phyloP scores from a whole-genome alignment of 2,113 vertebrate species.

The Python bivittatus region DNA sequence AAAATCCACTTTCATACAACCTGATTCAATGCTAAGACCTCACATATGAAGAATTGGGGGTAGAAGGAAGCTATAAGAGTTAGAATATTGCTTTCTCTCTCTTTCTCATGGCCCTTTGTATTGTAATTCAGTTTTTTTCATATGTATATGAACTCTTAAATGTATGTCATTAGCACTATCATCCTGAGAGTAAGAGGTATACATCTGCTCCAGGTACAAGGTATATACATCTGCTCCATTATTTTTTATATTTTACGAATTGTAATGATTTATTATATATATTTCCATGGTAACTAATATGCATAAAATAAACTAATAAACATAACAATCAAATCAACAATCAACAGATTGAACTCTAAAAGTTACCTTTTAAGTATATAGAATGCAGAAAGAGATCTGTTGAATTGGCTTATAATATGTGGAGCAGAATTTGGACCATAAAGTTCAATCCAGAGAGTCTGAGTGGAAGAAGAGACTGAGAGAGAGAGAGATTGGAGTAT shows the following conservation, averaged over 20 bases:
- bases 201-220: too few relatives aligned
- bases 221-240: background rate
- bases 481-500: too few relatives aligned
- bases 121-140: background rate
- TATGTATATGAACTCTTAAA: background rate
- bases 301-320: too few relatives aligned
- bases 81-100: background rate
- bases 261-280: background rate
- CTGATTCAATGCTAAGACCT: background rate
- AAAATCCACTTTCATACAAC: conserved; percentile 24
- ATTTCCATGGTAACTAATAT: background rate
- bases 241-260: background rate
- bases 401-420: too few relatives aligned
- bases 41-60: background rate
- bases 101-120: background rate
- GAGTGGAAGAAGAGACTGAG: too few relatives aligned
- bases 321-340: too few relatives aligned
- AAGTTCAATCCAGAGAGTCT: too few relatives aligned
- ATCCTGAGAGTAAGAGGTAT: background rate
- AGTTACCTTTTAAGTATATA: too few relatives aligned
- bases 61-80: background rate
- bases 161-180: background rate
- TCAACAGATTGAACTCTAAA: too few relatives aligned
- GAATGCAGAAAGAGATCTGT: too few relatives aligned
- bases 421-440: too few relatives aligned